Conservation (phyloP, 2,113 vertebrate species). For the Panthera uncia region DNA sequence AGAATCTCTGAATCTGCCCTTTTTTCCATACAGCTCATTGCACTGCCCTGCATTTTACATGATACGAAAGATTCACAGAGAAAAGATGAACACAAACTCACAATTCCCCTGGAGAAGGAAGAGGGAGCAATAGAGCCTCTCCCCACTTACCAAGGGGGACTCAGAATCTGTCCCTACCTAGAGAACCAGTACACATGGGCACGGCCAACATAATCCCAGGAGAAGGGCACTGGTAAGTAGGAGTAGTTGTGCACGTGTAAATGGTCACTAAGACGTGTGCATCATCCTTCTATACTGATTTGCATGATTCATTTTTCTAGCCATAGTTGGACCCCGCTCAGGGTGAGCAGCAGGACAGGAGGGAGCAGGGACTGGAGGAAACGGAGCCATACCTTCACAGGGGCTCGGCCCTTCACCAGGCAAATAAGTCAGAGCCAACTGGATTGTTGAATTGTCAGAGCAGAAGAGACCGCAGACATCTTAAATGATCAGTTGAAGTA, state of each 20-base stretch:
- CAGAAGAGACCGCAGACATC: not conserved
- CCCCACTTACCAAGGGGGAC: not conserved
- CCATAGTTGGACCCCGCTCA: not conserved
- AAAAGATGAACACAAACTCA: not conserved
- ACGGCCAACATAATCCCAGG: no score
- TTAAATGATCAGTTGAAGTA: not conserved
- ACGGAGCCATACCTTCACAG: not conserved
- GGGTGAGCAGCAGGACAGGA: not conserved
- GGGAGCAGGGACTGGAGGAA: not conserved
- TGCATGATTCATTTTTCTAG: not conserved
- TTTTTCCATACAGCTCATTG: not conserved
- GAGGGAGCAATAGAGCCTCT: not conserved
- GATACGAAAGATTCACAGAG: not conserved
- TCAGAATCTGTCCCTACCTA: not conserved
- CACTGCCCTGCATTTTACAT: not conserved
- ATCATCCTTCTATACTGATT: not conserved
- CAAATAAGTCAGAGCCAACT: not conserved
- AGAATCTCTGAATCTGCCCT: not conserved
- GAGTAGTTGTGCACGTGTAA: not conserved
- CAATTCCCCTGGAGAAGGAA: not conserved
- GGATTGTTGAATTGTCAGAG: not conserved
- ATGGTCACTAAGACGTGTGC: not conserved
- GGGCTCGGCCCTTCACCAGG: no score
- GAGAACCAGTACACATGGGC: not conserved
- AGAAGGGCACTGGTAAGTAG: not conserved